phyloP scores from a whole-genome alignment of 2,888 invertebrate species.

The Exocentrus adspersus region DNA sequence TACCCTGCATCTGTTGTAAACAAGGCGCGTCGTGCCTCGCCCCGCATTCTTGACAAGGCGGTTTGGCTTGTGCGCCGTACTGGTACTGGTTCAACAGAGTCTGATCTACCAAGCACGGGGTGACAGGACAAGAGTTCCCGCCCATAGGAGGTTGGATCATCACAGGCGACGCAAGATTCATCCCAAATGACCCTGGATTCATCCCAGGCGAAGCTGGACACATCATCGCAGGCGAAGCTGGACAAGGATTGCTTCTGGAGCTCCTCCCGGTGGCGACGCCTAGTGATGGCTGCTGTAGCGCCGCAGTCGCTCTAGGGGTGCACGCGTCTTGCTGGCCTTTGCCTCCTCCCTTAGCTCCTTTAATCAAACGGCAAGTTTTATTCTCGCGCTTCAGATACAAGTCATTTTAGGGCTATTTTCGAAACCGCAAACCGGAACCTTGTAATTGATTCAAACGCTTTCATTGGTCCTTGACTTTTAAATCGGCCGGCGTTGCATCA shows the following conservation, averaged over 20 bases:
- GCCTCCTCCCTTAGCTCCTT: slow-evolving; percentile 3
- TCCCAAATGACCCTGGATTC: too few species aligned
- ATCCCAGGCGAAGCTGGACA: too few species aligned
- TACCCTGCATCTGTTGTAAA: slow-evolving; percentile 13
- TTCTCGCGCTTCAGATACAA: not conserved
- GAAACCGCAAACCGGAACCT: too few species aligned
- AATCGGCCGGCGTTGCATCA: too few species aligned
- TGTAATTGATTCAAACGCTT: too few species aligned
- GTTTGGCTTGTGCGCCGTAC: not conserved
- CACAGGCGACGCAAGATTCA: too few species aligned
- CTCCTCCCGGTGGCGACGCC: too few species aligned
- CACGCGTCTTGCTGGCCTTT: not conserved
- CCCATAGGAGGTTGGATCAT: too few species aligned
- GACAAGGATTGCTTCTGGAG: not conserved
- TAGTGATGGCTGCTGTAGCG: not conserved
- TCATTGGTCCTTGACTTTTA: too few species aligned
- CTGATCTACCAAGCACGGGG: not conserved
- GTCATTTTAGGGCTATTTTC: slow-evolving; percentile 16
- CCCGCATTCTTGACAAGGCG: slow-evolving; percentile 50
- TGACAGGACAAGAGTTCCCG: not conserved
- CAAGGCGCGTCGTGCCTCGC: not conserved
- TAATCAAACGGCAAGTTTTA: not conserved
- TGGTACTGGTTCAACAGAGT: too few species aligned
- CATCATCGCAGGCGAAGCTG: not conserved
- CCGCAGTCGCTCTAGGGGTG: not conserved